Percentiles rank a stretch among this genome's conserved stretches.
Evolutionary conservation across 2,113 vertebrate genomes (phyloP).

Genomic region (Etheostoma spectabile): DNA sequence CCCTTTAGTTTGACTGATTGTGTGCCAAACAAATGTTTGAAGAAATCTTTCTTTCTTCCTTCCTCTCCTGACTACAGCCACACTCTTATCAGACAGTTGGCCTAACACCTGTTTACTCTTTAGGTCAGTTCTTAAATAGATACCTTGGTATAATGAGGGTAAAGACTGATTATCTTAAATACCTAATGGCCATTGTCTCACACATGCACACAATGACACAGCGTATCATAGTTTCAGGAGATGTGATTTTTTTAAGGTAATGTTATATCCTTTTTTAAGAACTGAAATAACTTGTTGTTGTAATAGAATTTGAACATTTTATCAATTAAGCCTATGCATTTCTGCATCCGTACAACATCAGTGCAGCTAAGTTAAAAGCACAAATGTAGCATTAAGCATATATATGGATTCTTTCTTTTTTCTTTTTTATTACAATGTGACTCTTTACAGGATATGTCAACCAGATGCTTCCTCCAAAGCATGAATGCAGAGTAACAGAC

Average conservation of each 20-base stretch:
- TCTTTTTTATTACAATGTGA: neutral
- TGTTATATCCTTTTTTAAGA: neutral
- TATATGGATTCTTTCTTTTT: neutral
- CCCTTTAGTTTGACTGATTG: neutral
- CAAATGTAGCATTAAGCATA: neutral
- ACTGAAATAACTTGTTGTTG: neutral
- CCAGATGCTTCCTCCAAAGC: neutral
- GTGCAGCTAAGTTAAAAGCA: neutral
- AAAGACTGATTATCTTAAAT: slow-evolving; percentile 74
- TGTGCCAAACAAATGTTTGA: slow-evolving; percentile 4
- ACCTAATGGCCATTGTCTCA: slow-evolving; percentile 38
- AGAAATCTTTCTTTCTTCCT: neutral
- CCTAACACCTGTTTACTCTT: slow-evolving; percentile 40
- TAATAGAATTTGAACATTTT: neutral
- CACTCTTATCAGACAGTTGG: slow-evolving; percentile 30
- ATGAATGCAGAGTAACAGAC: slow-evolving; percentile 20
- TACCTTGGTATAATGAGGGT: slow-evolving; percentile 66
- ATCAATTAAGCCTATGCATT: neutral
- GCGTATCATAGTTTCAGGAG: neutral
- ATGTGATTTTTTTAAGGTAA: neutral
- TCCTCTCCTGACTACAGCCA: neutral
- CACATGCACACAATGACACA: slow-evolving; percentile 19
- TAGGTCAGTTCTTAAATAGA: slow-evolving; percentile 63
- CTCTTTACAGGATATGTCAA: neutral
- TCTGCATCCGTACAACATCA: neutral